Base-by-base conservation (phyloP, 2,797 vertebrate genomes). In the Cephalopachus bancanus region DNA sequence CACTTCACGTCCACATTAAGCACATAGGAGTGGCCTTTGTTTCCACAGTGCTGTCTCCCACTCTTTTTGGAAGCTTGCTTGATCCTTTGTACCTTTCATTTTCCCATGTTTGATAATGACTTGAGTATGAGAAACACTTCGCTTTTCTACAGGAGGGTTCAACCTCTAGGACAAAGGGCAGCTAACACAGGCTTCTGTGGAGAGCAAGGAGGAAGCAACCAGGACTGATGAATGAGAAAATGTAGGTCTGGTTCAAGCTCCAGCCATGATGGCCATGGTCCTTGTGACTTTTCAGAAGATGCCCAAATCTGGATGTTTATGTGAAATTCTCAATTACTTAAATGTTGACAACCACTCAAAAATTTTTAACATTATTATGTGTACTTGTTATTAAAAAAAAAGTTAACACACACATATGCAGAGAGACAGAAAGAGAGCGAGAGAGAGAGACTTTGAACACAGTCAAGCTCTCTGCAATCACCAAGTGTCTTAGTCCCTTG, bases 281-380 rank as follows among this genome's bases (percentile, higher is more conserved):
- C 57, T 53, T 20, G 17, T 22, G 19, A 84, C 51, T 53, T 92
- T 57, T 28, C 17, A 16, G 60, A n/a, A 78, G 26, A 74, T 84
- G 37, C 26, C 49, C 24, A 78, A 88, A 83, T 94, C 65, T 84
- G 37, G 71, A n/a, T 84, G 65, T 92, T 88, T 51, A 51, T 7
- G 62, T 26, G 19, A 72, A 84, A 92, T 80, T 60, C 71, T 89
- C 84, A 79, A 76, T n/a, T 53, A 84, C 84, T 79, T 67, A 53
- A 89, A 60, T n/a, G 20, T 19, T 79, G 37, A 84, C 24, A 10
- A 88, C 26, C 64, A 51, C 64, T 64, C 16, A 81, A 81, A 93
- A 55, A 1, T 4, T 24, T 59, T 79, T 78, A 57, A 67, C 60
- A 76, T 76, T 26, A 76, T 78, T 26, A 20, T 51, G 64, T 7